Percentiles rank a stretch among this genome's conserved stretches.
These are phyloP conservation scores for Chromobotia macracanthus DNA, from an alignment of 2,797 vertebrate species.

Conservation along the genomic window DNA sequence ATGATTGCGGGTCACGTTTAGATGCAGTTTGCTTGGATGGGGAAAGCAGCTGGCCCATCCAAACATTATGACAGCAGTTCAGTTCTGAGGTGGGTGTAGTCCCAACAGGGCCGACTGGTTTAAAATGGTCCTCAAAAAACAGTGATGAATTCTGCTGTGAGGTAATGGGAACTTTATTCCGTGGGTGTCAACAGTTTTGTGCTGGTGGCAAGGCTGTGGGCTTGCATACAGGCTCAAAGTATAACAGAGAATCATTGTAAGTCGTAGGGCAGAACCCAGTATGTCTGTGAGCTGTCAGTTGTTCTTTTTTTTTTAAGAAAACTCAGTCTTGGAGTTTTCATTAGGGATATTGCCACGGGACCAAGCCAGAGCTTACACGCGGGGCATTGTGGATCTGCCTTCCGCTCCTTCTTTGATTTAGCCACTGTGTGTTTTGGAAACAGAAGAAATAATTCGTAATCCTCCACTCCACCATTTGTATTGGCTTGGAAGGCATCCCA, in stretches of 20 bases:
- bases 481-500: conserved; percentile 75
- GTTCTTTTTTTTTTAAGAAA: conserved; percentile 30
- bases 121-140: conserved; percentile 72
- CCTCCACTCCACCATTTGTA: conserved; percentile 73
- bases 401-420: conserved; percentile 70
- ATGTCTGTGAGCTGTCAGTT: conserved; percentile 49
- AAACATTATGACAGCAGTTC: conserved; percentile 69
- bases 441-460: conserved; percentile 74
- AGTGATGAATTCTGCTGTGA: conserved; percentile 71
- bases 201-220: conserved; percentile 71
- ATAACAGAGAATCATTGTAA: conserved; percentile 81
- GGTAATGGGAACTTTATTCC: conserved; percentile 82
- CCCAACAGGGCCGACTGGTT: conserved; percentile 69
- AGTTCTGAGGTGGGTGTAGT: conserved; percentile 71
- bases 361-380: conserved; percentile 55
- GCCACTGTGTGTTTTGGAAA: conserved; percentile 77
- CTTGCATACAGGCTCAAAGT: conserved; percentile 67
- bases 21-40: conserved; percentile 49
- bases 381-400: conserved; percentile 57
- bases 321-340: conserved; percentile 57
- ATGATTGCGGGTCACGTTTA: conserved; percentile 22
- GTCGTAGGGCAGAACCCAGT: conserved; percentile 46
- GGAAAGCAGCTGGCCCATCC: conserved; percentile 60
- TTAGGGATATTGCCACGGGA: conserved; percentile 58
- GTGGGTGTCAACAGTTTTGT: conserved; percentile 82